Evolutionary conservation across 2,797 vertebrate genomes (phyloP).

Genomic region (Sebastes cheni): DNA sequence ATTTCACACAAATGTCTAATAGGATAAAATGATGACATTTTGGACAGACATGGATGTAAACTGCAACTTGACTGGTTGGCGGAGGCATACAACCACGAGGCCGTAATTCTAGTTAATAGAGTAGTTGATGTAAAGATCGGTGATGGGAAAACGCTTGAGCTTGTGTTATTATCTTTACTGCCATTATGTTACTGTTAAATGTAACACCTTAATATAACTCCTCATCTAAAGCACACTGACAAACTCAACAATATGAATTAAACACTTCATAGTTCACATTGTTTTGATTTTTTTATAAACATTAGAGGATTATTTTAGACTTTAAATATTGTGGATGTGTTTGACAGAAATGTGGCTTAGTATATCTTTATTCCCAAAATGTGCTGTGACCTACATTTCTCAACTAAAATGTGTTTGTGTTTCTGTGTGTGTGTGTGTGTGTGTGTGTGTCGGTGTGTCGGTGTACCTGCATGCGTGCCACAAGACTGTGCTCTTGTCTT

Average conservation of each 20-base stretch:
- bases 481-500: conserved; percentile 77
- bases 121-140: neutral
- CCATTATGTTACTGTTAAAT: neutral
- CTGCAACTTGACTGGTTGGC: no score
- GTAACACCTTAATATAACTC: neutral
- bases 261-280: neutral
- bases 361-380: neutral
- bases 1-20: no score
- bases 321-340: neutral
- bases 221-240: neutral
- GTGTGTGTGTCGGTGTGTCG: neutral
- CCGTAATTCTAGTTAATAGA: neutral
- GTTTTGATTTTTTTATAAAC: neutral
- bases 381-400: neutral
- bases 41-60: no score
- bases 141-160: neutral
- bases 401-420: neutral
- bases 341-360: neutral
- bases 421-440: neutral
- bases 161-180: neutral
- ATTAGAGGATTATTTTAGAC: neutral
- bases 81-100: no score
- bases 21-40: no score
- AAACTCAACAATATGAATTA: neutral
- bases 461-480: conserved; percentile 83